Percentiles rank a stretch among this genome's conserved stretches.
These are phyloP conservation scores for Tetramorium parvispinum DNA, from an alignment of 1,140 invertebrate species.

Conservation along the genomic window DNA sequence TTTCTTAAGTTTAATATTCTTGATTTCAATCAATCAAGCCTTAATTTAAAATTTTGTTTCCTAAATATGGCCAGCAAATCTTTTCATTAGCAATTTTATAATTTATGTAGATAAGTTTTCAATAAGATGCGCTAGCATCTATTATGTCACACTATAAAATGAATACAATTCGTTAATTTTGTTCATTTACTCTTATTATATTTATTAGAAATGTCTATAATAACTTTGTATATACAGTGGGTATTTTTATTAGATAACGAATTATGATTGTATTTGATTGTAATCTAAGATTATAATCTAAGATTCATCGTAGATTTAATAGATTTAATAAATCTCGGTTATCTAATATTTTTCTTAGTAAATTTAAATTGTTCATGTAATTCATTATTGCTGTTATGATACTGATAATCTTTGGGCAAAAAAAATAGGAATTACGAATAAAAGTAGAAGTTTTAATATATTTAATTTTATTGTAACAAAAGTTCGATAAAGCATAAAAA, in stretches of 20 bases:
- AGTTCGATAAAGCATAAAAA: not conserved
- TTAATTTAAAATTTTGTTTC: not conserved
- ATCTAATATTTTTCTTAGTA: conserved; percentile 1
- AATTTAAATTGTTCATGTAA: not conserved
- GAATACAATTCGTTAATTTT: not conserved
- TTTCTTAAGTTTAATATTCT: not conserved
- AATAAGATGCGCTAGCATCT: not conserved
- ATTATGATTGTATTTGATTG: not conserved
- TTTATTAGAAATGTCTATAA: not conserved
- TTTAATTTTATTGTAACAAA: not conserved
- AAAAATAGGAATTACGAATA: not conserved
- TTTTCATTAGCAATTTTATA: not conserved
- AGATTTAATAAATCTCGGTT: not conserved
- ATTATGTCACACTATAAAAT: not conserved
- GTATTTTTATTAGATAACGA: conserved; percentile 1
- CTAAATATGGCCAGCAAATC: not conserved
- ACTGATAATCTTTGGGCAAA: not conserved
- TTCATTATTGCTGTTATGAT: not conserved
- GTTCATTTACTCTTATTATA: not conserved
- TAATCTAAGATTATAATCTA: not conserved
- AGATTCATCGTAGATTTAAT: not conserved
- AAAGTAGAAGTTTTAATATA: not conserved
- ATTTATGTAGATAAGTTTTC: not conserved
- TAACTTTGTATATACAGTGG: not conserved
- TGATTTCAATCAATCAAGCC: not conserved